Evolutionary conservation across 1,140 invertebrate genomes (phyloP), one percentile per base, ranked within the genome.

Genomic region (Pectinophora gossypiella): DNA sequence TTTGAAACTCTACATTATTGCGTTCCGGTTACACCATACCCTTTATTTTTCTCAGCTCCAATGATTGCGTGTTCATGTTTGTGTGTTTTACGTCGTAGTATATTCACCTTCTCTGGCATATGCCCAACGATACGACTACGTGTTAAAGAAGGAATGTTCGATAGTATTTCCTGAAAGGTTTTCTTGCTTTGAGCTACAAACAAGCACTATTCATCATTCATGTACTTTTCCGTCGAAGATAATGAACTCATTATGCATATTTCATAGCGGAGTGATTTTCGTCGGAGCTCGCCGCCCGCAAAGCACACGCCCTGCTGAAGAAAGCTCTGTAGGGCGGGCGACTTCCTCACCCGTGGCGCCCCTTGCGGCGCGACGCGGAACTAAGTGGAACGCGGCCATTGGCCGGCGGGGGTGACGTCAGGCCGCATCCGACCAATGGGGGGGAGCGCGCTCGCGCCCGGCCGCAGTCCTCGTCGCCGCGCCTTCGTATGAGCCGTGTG

Each of bases 241-340:
- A 52, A 22, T 52, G 16, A 52, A 44, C 42, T 21, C 42, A 15
- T 44, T 21, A 15, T 47, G 40, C 51, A 59, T 62, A 63, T 60
- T 62, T 64, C 46, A 68, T 61, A 45, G 38, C 48, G 45, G 46
- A 36, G 49, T 61, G 59, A 61, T 53, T 60, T 64, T 51, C 42
- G 61, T 60, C n/a, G 57, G 51, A 57, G 65, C 56, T 67, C 44
- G 56, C 74, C 72, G 79, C 73, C 78, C 73, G 73, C 57, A 67
- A 80, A 85, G 72, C 81, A 80, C 59, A 82, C 83, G 81, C 83
- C 81, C 83, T 76, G 78, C 79, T 76, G 72, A 83, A 83, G 79
- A 76, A 83, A 84, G 83, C 83, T 86, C 59, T 60, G 63, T 77
- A 83, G 83, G 83, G 83, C 83, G 83, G 83, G 72, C 77, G 76